Conservation (phyloP, 2,888 invertebrate genomes). For the Neoscelio sp. region DNA sequence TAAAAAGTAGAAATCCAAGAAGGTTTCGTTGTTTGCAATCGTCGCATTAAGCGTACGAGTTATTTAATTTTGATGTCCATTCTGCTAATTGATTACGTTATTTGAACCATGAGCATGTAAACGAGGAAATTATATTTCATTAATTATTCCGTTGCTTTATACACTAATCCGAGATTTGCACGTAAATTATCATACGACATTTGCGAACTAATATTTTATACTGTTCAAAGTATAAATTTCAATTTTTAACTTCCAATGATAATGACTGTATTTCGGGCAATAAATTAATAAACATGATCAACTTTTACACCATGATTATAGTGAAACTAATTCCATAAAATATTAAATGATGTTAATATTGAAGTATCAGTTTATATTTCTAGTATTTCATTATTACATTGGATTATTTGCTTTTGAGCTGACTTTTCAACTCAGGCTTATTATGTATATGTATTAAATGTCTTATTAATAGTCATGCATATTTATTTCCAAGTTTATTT, state of each 20-base stretch:
- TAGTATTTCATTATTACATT: not conserved
- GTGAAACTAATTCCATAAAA: too few relatives aligned
- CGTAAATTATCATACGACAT: conserved; percentile 15
- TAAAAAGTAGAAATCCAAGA: too few relatives aligned
- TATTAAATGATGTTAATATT: too few relatives aligned
- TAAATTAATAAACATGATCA: not conserved
- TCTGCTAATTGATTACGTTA: conserved; percentile 44
- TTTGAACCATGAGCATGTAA: conserved; percentile 44
- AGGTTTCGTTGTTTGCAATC: too few relatives aligned
- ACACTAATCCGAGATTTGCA: conserved; percentile 29
- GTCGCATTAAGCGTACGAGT: too few relatives aligned
- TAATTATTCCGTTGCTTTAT: conserved; percentile 27
- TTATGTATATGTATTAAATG: not conserved
- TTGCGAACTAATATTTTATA: not conserved
- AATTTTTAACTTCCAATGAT: conserved; percentile 15
- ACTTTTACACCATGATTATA: not conserved
- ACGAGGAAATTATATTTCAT: conserved; percentile 53
- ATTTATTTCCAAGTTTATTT: too few relatives aligned
- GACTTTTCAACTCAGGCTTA: too few relatives aligned
- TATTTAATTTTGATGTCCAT: too few relatives aligned
- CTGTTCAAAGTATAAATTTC: conserved; percentile 18
- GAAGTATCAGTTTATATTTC: not conserved
- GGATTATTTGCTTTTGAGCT: too few relatives aligned
- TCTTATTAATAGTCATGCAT: not conserved
- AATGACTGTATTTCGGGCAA: not conserved